Base-by-base conservation (phyloP, 1,140 invertebrate species). In the Daktulosphaira vitifoliae region DNA sequence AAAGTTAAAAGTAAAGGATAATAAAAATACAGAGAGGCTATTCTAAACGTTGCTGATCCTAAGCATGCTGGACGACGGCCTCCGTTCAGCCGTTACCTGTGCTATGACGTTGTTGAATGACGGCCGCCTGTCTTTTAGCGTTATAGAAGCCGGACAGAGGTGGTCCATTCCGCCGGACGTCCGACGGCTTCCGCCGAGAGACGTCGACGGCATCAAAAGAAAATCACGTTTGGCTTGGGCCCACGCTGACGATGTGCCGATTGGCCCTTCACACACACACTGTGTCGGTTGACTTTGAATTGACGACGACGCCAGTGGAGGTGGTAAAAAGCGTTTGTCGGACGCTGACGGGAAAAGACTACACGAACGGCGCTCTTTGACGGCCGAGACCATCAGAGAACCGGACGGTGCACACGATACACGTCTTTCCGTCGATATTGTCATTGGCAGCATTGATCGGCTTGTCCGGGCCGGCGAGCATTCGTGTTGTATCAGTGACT, bases 401-500 rank as follows among this genome's bases (percentile, higher is more conserved):
- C 53, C 42, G 26, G 33, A 62, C 25, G 66, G 42, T 20, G 54
- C 66, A 22, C 54, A 66, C 22, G 66, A 66, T 18, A 62, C 23
- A 0, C 66, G 51, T 9, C 66, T 39, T 6, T 66, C 66, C 22
- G 52, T 52, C 3, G 53, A 51, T 1, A 66, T 33, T 9, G 52
- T 66, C 7, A 68, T 71, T 1, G 71, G 52, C 0, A 68, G 9
- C 62, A 54, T 62, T 23, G 54, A 66, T 6, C 67, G 52, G 25
- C 51, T 69, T 18, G 52, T 64, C 37, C 38, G 42, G 15, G 15
- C 53, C 67, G 22, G 69, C 71, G 69, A 73, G 71, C 67, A 74
- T 71, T 82, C 80, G 23, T 81, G 78, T 13, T 82, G 72, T 1
- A 87, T 79, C 39, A 90, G 75, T 4, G 86, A 86, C 70, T 89